Evolutionary conservation across 2,888 invertebrate species (phyloP).

Genomic region (Ommatoiulus sabulosus): DNA sequence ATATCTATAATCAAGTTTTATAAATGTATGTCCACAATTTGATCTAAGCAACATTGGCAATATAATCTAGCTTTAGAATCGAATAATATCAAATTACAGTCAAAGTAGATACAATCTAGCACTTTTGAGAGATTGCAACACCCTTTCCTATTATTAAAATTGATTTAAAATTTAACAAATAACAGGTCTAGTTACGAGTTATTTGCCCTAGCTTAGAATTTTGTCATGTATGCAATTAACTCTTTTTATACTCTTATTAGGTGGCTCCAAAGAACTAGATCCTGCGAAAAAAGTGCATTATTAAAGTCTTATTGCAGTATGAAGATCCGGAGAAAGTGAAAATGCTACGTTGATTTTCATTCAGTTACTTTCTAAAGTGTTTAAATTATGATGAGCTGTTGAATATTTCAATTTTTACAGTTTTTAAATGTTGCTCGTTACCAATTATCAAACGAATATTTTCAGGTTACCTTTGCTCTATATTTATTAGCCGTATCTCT

Average conservation of each 20-base stretch:
- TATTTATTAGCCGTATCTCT: not conserved
- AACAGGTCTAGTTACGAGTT: too few relatives aligned
- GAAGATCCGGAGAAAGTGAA: not conserved
- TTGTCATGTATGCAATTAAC: not conserved
- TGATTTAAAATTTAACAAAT: too few relatives aligned
- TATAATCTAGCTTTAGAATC: not conserved
- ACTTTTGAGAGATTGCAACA: not conserved
- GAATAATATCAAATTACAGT: too few relatives aligned
- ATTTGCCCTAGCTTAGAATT: not conserved
- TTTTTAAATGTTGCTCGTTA: not conserved
- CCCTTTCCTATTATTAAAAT: too few relatives aligned
- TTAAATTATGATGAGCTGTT: not conserved
- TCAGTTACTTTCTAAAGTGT: not conserved
- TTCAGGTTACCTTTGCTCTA: not conserved
- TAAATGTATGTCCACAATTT: not conserved
- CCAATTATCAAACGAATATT: not conserved
- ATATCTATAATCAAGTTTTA: not conserved
- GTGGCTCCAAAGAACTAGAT: not conserved
- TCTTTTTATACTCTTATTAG: not conserved
- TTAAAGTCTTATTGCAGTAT: not conserved
- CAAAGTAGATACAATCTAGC: too few relatives aligned
- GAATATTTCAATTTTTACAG: not conserved
- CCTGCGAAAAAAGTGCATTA: not conserved
- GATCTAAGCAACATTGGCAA: not conserved
- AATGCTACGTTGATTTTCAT: not conserved